Evolutionary conservation across 2,888 invertebrate genomes (phyloP), one percentile per base, ranked within the genome.

Genomic region (Ochlodes sylvanus): DNA sequence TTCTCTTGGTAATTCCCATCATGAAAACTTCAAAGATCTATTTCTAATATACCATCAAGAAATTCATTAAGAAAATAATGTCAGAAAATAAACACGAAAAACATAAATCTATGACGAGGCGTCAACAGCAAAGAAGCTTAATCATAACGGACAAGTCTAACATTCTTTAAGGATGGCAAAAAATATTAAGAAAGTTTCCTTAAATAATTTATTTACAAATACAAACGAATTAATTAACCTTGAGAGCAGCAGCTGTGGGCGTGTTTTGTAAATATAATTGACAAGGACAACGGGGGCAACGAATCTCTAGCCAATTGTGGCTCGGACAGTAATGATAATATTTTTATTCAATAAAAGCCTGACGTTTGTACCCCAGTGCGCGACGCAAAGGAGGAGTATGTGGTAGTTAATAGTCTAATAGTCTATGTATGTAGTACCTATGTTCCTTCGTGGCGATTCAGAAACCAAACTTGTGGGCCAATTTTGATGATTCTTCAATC

Each of bases 201-300:
- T 34, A 58, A 67, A 50, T 50, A 58, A 61, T 61, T 55, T 34
- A 61, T 55, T 67, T 44, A 55, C 15, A 55, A 66, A 66, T 47
- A 57, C 42, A 60, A 55, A 61, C 54, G 44, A 60, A 61, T 67
- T 55, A 60, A 61, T 67, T 55, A 55, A 34, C 60, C 60, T 54
- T 60, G 44, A 15, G 34, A 34, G 61, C 44, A 44, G 34, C 66
- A 61, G 61, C 66, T 61, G 61, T 14, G 42, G 52, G 7, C 41
- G 52, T 47, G 34, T 17, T 14, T 64, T 34, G 56, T 19, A 34
- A 27, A 34, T 47, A 66, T 67, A 55, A 55, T 61, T 67, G 17
- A 55, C 66, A 61, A 55, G 44, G 66, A 61, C 60, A 38, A 55
- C 42, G 42, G 54, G 54, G 60, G 54, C 60, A 61, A 55, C 52